A percentile compares a stretch with the other conserved stretches of the same genome.
Evolutionary conservation across 2,113 vertebrate genomes (phyloP).

Genomic region (Scomber colias): DNA sequence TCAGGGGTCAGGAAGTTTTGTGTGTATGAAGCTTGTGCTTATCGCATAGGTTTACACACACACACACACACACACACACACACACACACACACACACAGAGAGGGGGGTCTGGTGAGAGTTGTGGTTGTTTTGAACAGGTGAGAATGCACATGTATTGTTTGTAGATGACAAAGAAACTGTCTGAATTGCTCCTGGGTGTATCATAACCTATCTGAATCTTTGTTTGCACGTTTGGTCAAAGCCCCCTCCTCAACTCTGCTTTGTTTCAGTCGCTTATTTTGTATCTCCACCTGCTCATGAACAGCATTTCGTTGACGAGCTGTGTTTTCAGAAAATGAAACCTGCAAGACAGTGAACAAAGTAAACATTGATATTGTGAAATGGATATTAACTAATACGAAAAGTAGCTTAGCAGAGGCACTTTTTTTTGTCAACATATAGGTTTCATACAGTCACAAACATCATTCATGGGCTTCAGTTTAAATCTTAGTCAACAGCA

Average conservation of each 20-base stretch:
- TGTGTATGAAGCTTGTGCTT: not conserved
- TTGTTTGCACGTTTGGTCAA: not conserved
- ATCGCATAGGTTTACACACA: not conserved
- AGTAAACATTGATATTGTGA: not conserved
- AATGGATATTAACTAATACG: not conserved
- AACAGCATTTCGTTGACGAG: not conserved
- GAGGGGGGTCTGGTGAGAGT: not conserved
- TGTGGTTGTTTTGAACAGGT: slow-evolving; percentile 6
- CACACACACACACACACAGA: too few relatives aligned
- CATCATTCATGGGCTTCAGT: not conserved
- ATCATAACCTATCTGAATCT: not conserved
- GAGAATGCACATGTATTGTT: not conserved
- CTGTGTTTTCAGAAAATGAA: slow-evolving; percentile 14
- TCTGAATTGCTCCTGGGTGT: not conserved
- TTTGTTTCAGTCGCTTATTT: not conserved
- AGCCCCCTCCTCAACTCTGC: not conserved
- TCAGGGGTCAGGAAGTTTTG: not conserved
- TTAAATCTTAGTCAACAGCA: slow-evolving; percentile 27
- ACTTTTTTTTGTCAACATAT: not conserved
- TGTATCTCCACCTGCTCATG: not conserved
- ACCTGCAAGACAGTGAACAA: not conserved
- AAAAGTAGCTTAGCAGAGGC: not conserved
- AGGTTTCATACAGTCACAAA: not conserved
- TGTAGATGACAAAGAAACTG: not conserved
- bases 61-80: not conserved